phyloP scores from a whole-genome alignment of 2,113 vertebrate genomes.

The Tapirus terrestris region DNA sequence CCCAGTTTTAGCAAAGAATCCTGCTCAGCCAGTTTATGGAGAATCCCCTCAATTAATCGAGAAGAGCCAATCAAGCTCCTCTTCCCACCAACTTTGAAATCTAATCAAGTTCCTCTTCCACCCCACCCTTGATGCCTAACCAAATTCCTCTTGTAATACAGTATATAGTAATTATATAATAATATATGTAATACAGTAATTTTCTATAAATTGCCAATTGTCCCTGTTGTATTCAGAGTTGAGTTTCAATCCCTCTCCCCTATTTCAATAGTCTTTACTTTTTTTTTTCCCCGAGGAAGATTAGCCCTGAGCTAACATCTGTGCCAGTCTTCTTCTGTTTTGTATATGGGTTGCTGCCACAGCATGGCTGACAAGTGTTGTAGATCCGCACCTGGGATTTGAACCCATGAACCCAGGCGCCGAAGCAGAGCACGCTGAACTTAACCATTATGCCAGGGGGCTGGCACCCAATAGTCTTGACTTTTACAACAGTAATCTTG shows the following conservation, averaged over 20 bases:
- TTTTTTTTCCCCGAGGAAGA: not conserved
- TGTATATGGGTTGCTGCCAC: too few species aligned
- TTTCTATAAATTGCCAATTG: not conserved
- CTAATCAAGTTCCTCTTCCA: not conserved
- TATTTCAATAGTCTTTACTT: not conserved
- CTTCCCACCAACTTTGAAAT: not conserved
- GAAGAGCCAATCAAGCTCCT: not conserved
- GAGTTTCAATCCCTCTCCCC: not conserved
- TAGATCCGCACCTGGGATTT: too few species aligned
- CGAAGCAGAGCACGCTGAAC: too few species aligned
- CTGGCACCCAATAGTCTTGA: not conserved
- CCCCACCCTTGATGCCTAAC: not conserved
- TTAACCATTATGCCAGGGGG: too few species aligned
- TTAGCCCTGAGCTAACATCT: too few species aligned
- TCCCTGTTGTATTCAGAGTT: not conserved
- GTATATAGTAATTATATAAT: too few species aligned
- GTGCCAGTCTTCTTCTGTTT: too few species aligned
- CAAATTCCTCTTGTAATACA: not conserved
- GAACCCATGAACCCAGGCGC: too few species aligned
- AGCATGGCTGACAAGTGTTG: too few species aligned
- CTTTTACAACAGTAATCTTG: not conserved
- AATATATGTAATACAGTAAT: not conserved
- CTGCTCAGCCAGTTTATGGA: not conserved
- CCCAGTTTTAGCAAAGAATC: slow-evolving; percentile 9
- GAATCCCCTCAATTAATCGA: not conserved